Percentiles rank a stretch among this genome's conserved stretches.
Conservation (phyloP, 2,888 invertebrate genomes). For the Cinara cedri region DNA sequence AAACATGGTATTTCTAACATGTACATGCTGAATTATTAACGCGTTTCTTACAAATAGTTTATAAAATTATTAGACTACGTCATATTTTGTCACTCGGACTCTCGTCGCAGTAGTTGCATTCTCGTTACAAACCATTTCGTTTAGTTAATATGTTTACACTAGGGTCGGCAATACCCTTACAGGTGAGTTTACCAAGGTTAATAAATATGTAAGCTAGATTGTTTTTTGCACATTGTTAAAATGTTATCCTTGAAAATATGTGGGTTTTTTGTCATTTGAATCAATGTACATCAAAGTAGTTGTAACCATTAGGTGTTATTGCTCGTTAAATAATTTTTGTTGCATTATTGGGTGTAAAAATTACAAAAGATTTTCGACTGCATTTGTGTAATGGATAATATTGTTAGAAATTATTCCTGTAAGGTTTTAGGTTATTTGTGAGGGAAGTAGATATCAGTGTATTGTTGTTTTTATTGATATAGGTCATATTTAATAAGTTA, state of each 20-base stretch:
- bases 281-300: neutral
- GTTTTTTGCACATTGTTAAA: too few relatives aligned
- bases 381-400: too few relatives aligned
- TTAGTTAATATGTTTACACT: constrained; percentile 17
- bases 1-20: neutral
- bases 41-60: neutral
- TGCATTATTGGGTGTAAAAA: neutral
- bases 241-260: too few relatives aligned
- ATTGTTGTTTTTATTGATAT: too few relatives aligned
- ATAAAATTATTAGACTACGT: neutral
- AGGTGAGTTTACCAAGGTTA: neutral
- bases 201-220: neutral
- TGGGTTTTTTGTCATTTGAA: neutral
- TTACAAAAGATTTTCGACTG: too few relatives aligned
- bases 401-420: too few relatives aligned
- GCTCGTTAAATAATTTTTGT: neutral
- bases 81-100: neutral
- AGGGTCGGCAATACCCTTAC: constrained; percentile 29
- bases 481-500: too few relatives aligned
- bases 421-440: too few relatives aligned
- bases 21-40: neutral
- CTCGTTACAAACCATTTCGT: neutral
- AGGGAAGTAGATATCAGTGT: too few relatives aligned
- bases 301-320: neutral
- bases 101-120: neutral